A percentile compares a stretch with the other conserved stretches of the same genome.
phyloP scores from a whole-genome alignment of 2,113 vertebrate genomes.

The Nicator chloris region DNA sequence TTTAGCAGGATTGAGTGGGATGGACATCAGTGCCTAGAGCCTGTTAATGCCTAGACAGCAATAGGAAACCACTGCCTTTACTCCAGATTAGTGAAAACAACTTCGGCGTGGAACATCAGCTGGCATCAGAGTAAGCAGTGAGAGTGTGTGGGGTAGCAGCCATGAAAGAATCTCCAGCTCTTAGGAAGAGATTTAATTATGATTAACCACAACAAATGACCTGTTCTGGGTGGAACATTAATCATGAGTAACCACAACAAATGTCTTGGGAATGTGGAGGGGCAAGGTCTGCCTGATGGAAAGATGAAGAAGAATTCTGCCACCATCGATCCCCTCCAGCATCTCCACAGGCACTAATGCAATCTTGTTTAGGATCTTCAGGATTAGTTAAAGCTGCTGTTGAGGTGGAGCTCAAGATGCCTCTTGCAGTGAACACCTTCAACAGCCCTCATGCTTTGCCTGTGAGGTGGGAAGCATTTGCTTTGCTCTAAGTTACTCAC shows the following conservation, averaged over 20 bases:
- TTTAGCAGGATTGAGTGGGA: background rate
- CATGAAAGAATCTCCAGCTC: constrained; percentile 24
- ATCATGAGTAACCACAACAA: constrained; percentile 6
- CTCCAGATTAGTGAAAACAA: background rate
- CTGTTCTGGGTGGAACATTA: constrained; percentile 15
- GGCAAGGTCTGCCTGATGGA: background rate
- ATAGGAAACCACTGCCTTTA: background rate
- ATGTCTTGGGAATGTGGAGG: constrained; percentile 31
- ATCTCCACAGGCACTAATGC: background rate
- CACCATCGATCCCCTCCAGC: background rate
- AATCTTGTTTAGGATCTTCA: background rate
- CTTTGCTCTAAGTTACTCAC: background rate
- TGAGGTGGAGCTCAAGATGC: background rate
- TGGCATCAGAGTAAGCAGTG: background rate
- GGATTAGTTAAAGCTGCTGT: background rate
- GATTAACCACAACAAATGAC: constrained; percentile 50
- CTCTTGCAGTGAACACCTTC: background rate
- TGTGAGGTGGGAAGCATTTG: background rate
- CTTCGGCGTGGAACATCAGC: background rate
- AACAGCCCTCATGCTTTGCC: background rate
- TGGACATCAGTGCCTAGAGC: background rate
- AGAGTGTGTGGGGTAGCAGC: constrained; percentile 12
- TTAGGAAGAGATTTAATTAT: constrained; percentile 38
- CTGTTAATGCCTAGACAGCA: background rate
- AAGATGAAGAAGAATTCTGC: background rate